Percentiles rank a stretch among this genome's conserved stretches.
These are phyloP conservation scores for Ceyx margarethae DNA, from an alignment of 2,113 vertebrate genomes.

Conservation along the genomic window DNA sequence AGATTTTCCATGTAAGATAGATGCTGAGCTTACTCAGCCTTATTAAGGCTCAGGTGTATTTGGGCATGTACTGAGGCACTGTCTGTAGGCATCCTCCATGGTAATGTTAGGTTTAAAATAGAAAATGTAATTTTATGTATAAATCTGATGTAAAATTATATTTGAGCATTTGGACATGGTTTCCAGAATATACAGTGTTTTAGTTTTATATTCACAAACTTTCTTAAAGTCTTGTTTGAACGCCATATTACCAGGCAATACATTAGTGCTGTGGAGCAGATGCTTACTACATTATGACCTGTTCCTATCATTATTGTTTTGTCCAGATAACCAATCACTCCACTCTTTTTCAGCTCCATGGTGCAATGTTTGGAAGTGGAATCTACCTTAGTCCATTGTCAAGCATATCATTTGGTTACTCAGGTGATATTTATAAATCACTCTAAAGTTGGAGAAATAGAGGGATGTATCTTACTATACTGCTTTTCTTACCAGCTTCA, in stretches of 20 bases:
- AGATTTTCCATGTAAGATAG: not conserved
- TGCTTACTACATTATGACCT: not conserved
- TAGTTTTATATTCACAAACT: not conserved
- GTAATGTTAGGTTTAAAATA: not conserved
- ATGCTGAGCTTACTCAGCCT: not conserved
- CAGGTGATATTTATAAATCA: constrained; percentile 58
- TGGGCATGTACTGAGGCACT: not conserved
- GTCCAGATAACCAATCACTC: not conserved
- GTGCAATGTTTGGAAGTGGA: constrained; percentile 91
- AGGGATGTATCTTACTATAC: not conserved
- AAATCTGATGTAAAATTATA: not conserved
- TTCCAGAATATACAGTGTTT: not conserved
- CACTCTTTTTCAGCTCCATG: constrained; percentile 80
- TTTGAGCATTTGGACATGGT: not conserved
- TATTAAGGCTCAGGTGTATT: not conserved
- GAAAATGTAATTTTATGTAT: not conserved
- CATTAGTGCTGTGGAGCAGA: not conserved
- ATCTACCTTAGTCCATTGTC: constrained; percentile 93
- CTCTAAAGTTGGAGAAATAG: not conserved
- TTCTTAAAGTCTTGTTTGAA: not conserved
- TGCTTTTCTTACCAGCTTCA: not conserved
- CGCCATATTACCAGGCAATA: not conserved
- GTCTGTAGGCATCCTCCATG: not conserved
- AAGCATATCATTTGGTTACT: constrained; percentile 93
- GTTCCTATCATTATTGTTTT: not conserved